Evolutionary conservation across 2,888 invertebrate genomes (phyloP), one percentile per base, ranked within the genome.

Genomic region (Ormia ochracea): DNA sequence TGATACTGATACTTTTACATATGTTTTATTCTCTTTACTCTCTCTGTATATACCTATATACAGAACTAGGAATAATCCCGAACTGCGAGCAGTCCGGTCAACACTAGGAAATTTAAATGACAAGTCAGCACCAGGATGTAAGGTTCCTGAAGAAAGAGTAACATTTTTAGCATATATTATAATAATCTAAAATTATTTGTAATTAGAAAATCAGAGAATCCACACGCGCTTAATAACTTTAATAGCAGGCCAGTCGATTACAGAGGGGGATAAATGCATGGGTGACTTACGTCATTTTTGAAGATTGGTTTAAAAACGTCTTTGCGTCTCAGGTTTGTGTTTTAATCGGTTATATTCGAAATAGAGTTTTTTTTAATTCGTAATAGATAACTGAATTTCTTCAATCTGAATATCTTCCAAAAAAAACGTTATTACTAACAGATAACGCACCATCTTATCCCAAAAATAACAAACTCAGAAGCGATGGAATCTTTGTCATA

Each of bases 161-260:
- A 81, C 69, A 9, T 81, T 84, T 54, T 48, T 83, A 12, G 68
- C 78, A 12, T 83, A 83, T 52, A 58, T 78, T 6, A 83, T 84
- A 82, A 84, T 68, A 84, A 84, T 78, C 28, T 84, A 9, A 73
- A 59, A 54, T 73, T 81, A 12, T 65, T 84, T 14, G 72, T 82
- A 21, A 78, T 82, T 38, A 82, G 82, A n/a, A 78, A 82, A 38
- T 68, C 78, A n/a, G 80, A 74, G n/a, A 82, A 81, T 63, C 74
- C 82, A 12, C 43, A 81, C 17, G 52, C 78, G 69, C 72, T 84
- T 70, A 68, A 77, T 17, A 73, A 77, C 36, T 61, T 61, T 45
- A 33, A 31, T 31, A 45, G 43, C 59, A 43, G 43, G 63, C 52
- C 45, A 17, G 12, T 63, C 36, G 21, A 56, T 19, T 56, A 36